phyloP scores from a whole-genome alignment of 2,888 invertebrate species.

The Thymelicus acteon region DNA sequence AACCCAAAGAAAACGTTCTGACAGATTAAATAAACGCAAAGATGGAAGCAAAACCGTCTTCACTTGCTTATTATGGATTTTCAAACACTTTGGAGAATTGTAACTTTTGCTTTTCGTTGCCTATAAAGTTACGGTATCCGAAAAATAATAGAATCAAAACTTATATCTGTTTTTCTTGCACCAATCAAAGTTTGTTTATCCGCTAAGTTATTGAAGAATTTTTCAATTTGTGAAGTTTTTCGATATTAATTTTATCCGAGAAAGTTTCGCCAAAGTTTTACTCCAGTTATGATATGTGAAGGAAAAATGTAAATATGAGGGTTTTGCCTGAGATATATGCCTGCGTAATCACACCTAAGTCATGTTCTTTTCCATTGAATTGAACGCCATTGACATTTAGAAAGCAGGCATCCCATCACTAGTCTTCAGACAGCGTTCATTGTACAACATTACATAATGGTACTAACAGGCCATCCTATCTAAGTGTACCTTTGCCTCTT shows the following conservation, averaged over 20 bases:
- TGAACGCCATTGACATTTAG: no score
- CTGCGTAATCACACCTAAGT: no score
- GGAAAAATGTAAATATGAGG: constrained; percentile 8
- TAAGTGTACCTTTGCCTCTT: no score
- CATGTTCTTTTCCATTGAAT: no score
- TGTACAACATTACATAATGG: no score
- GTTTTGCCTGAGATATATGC: no score
- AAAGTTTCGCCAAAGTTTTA: constrained; percentile 9
- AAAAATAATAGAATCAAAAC: constrained; percentile 5
- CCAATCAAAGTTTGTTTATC: constrained; percentile 32
- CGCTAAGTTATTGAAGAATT: constrained; percentile 33
- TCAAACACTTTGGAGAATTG: not conserved
- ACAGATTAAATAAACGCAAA: not conserved
- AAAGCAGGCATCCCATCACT: no score
- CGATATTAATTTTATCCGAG: constrained; percentile 28
- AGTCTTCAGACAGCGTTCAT: no score
- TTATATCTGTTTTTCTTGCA: constrained; percentile 15
- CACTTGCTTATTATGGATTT: no score
- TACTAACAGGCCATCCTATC: no score
- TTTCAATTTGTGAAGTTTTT: constrained; percentile 30
- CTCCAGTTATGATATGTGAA: constrained; percentile 2
- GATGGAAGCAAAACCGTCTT: no score
- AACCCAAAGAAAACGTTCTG: not conserved
- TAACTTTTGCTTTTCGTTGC: not conserved
- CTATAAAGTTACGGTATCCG: not conserved